Conservation (phyloP, 2,113 vertebrate genomes). For the Anhinga rufa region DNA sequence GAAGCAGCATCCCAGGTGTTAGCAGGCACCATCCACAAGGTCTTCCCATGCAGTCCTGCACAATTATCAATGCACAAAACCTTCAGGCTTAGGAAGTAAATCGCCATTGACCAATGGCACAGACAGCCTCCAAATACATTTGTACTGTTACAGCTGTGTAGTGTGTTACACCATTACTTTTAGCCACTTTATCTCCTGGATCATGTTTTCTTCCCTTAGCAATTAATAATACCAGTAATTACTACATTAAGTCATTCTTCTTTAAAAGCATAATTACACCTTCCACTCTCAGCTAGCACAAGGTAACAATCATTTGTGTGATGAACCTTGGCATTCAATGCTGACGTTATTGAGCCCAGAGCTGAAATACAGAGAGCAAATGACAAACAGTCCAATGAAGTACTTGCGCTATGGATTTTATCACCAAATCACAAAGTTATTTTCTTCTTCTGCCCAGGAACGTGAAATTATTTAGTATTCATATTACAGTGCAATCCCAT, state of each 20-base stretch:
- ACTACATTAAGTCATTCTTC: neutral
- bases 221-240: slow-evolving; percentile 38
- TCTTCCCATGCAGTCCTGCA: neutral
- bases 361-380: neutral
- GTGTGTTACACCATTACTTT: neutral
- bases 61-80: neutral
- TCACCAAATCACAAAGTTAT: slow-evolving; percentile 19
- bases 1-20: neutral
- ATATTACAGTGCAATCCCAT: slow-evolving; percentile 41
- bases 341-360: neutral
- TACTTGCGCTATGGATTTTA: neutral
- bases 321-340: neutral
- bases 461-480: slow-evolving; percentile 64
- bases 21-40: neutral
- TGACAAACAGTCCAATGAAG: neutral
- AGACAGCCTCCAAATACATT: neutral
- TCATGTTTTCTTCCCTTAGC: neutral
- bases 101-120: neutral
- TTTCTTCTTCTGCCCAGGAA: slow-evolving; percentile 22
- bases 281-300: neutral
- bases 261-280: neutral
- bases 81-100: neutral
- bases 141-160: neutral
- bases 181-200: neutral
- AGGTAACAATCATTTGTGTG: neutral